Evolutionary conservation across 2,797 vertebrate genomes (phyloP), one percentile per base, ranked within the genome.

Genomic region (Melanotaenia parkinsoni): DNA sequence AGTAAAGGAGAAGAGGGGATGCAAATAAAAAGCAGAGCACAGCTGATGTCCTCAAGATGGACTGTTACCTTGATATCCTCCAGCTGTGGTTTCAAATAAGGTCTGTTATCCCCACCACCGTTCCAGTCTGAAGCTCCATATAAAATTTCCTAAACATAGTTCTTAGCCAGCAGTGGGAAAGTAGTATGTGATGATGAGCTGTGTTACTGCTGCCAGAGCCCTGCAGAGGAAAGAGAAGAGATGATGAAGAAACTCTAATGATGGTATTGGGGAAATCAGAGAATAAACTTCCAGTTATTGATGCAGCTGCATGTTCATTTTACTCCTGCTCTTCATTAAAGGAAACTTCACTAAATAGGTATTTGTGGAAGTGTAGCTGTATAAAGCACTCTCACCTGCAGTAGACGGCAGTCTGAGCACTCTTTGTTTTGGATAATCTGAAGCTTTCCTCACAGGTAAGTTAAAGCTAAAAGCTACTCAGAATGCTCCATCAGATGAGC

Each of bases 1-100:
- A 30, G 37, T 64, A 65, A 71, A 65, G 32, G 67, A 65, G 40
- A 57, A 60, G 28, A 30, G 40, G 26, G 47, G 53, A 70, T 62
- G 47, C 26, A 45, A 61, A 82, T 66, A 78, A 70, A 82, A 77
- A 71, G 61, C 77, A 72, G 58, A 79, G 58, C 53, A 57, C 57
- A 74, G 63, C 73, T 66, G 76, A 79, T 84, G 85, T 81, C 64
- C 37, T 30, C 32, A 77, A 81, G 80, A 87, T 83, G 74, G 80
- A 79, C 14, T 35, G 64, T 59, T 77, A 80, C 84, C 66, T 79
- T 70, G 80, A 84, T 80, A 58, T 79, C 73, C 82, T 82, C 69
- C 89, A 88, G 87, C 88, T 91, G 92, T 22, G 58, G 73, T 88
- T 86, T 87, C 86, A 82, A 90, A 89, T 78, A 64, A 73, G 66